A percentile compares a stretch with the other conserved stretches of the same genome.
phyloP scores from a whole-genome alignment of 2,797 vertebrate species.

The Thamnophis elegans region DNA sequence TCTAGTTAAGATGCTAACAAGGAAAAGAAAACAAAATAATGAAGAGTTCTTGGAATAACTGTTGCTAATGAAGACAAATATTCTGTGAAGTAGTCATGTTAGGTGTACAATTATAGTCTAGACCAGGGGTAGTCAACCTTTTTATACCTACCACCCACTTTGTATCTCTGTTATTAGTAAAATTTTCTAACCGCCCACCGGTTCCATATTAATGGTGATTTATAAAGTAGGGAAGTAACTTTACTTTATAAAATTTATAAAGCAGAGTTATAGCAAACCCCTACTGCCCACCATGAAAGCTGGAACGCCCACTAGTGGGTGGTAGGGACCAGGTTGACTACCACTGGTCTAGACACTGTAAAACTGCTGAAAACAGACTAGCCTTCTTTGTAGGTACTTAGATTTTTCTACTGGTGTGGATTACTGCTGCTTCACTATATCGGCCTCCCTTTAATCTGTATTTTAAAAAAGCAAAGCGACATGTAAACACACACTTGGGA shows the following conservation, averaged over 20 bases:
- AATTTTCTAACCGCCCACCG: too few relatives aligned
- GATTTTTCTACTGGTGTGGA: neutral
- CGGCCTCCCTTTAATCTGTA: neutral
- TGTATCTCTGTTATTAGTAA: too few relatives aligned
- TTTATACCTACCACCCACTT: too few relatives aligned
- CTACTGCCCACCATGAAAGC: too few relatives aligned
- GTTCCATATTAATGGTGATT: too few relatives aligned
- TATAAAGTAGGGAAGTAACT: too few relatives aligned
- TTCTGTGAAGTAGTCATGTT: neutral
- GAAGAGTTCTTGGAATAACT: neutral
- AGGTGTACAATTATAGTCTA: neutral
- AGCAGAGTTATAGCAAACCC: too few relatives aligned
- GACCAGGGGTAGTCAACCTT: too few relatives aligned
- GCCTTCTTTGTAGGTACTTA: neutral
- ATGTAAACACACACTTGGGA: neutral
- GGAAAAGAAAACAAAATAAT: neutral
- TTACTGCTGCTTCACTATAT: neutral
- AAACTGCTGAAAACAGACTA: neutral
- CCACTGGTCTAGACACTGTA: neutral
- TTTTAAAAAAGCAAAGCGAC: neutral
- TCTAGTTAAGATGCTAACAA: neutral
- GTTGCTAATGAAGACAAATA: neutral
- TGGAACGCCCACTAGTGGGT: too few relatives aligned
- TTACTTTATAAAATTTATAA: too few relatives aligned
- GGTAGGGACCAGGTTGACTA: too few relatives aligned